Evolutionary conservation across 1,140 invertebrate species (phyloP), one percentile per base, ranked within the genome.

Genomic region (Mactra quadrangularis): DNA sequence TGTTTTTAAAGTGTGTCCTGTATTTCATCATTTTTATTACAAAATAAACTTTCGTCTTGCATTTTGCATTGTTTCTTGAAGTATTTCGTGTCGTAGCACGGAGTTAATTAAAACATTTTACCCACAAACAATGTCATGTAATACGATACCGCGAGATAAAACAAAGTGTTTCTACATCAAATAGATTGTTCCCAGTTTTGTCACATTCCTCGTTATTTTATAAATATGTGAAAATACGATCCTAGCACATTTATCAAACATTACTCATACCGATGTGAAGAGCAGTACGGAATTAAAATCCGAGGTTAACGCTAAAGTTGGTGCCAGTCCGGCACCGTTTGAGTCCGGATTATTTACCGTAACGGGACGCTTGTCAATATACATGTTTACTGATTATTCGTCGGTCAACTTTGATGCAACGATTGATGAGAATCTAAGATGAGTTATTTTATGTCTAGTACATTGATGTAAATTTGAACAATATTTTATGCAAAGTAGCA

Each of bases 401-500:
- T 6, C 3, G 33, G 38, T 70, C 33, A 81, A 35, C 41, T 35
- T 47, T 35, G 64, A 45, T 68, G 71, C 70, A 71, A 81, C 77
- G 71, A 71, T 41, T 27, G 31, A 31, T 53, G 33, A 57, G 57
- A 53, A 55, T 35, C 31, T 38, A 6, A 31, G 29, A 45, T 59
- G 66, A 71, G 35, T 22, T 25, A 27, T 81, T 55, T 59, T 33
- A 81, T 81, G 77, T 71, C 33, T 13, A 53, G 27, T 35, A 57
- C 47, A 70, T 33, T 60, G 53, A 50, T 41, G 62, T 38, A 81
- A 81, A 81, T 81, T 81, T 81, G 77, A 81, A 81, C 77, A 81
- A 71, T 33, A 55, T 38, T 81, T 70, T 55, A 53, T 70, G 59
- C 77, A 71, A 81, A 81, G 77, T 81, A 81, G 77, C 77, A 35